These are phyloP conservation scores for Drosophila paracracens DNA, from an alignment of 2,888 invertebrate genomes.

Conservation along the genomic window DNA sequence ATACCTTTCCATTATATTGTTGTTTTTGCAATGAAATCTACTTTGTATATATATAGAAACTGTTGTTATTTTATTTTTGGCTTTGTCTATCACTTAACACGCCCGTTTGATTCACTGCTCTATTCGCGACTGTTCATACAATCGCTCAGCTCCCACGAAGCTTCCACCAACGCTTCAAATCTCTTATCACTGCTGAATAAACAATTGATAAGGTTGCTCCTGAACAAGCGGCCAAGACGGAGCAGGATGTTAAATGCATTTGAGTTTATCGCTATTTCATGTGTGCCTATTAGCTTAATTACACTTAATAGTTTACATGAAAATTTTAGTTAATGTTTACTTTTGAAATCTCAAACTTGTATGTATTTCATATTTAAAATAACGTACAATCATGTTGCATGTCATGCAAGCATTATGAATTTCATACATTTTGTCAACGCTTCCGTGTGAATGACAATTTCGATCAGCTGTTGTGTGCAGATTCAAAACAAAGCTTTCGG, in stretches of 20 bases:
- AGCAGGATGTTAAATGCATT: conserved; percentile 20
- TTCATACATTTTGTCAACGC: background rate
- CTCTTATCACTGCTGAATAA: conserved; percentile 38
- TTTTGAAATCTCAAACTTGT: background rate
- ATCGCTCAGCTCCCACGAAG: conserved; percentile 46
- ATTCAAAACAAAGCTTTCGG: conserved; percentile 11
- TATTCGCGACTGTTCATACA: conserved; percentile 61
- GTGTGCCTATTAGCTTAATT: background rate
- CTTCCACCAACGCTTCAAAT: conserved; percentile 36
- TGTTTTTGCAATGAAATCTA: background rate
- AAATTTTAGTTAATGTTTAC: background rate
- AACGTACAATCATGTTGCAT: conserved; percentile 14
- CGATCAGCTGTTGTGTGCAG: conserved; percentile 33
- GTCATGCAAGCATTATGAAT: conserved; percentile 4
- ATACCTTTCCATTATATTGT: conserved; percentile 51
- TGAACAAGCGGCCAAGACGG: conserved; percentile 11
- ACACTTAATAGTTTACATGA: background rate
- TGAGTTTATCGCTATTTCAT: background rate
- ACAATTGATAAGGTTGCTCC: conserved; percentile 53
- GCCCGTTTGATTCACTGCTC: conserved; percentile 48
- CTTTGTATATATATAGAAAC: conserved; percentile 24
- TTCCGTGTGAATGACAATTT: conserved; percentile 24
- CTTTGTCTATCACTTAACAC: conserved; percentile 47
- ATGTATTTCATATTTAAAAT: conserved; percentile 12
- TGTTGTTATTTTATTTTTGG: conserved; percentile 11